Conservation (phyloP, 2,113 vertebrate genomes). For the Myrmecobius fasciatus region DNA sequence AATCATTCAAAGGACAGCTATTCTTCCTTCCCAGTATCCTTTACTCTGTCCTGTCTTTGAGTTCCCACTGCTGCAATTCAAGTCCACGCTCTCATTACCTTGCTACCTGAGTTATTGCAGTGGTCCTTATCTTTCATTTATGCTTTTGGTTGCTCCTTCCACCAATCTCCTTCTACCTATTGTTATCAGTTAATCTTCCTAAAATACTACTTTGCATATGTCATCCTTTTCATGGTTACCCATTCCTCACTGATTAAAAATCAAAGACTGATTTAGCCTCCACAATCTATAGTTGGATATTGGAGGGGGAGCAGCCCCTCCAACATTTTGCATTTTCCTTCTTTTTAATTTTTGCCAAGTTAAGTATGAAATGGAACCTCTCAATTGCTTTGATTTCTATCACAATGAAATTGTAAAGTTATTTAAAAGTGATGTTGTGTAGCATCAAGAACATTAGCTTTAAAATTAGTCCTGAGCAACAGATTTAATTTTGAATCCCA, state of each 20-base stretch:
- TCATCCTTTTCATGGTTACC: neutral
- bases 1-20: neutral
- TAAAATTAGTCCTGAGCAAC: neutral
- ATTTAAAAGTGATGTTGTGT: neutral
- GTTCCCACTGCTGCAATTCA: neutral
- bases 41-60: neutral
- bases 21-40: constrained; percentile 24
- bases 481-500: neutral
- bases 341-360: too few relatives aligned
- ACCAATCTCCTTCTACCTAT: neutral
- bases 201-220: neutral
- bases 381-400: neutral
- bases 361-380: neutral
- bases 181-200: neutral
- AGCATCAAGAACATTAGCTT: neutral
- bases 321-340: neutral
- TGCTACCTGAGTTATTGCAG: neutral
- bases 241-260: neutral
- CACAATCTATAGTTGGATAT: neutral
- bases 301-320: neutral
- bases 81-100: neutral
- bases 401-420: neutral
- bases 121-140: constrained; percentile 25
- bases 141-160: neutral
- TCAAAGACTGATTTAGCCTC: neutral